Conservation (phyloP, 2,888 invertebrate genomes). For the Ophion costatus region DNA sequence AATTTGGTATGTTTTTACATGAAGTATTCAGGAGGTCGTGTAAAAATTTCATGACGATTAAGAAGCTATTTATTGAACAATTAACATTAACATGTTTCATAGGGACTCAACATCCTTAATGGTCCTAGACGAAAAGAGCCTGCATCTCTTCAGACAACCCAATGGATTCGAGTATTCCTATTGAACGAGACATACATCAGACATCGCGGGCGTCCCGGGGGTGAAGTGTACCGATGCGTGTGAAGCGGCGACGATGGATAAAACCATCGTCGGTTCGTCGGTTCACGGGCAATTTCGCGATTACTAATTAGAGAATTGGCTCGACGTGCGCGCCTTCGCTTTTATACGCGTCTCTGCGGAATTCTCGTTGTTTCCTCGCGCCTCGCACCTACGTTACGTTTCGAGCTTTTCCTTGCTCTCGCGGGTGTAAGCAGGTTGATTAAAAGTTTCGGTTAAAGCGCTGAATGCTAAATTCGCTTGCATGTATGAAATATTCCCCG, state of each 20-base stretch:
- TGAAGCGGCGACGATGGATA: conserved; percentile 5
- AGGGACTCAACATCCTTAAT: too few species aligned
- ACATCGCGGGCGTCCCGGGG: conserved; percentile 7
- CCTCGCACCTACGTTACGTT: neutral
- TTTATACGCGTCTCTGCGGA: conserved; percentile 13
- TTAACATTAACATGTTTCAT: too few species aligned
- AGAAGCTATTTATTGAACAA: too few species aligned
- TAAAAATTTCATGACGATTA: too few species aligned
- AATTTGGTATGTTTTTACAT: too few species aligned
- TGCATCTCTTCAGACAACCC: too few species aligned
- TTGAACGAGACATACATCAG: neutral
- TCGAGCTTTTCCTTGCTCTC: neutral
- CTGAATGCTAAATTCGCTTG: conserved; percentile 38
- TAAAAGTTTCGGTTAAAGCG: too few species aligned
- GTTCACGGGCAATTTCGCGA: conserved; percentile 61
- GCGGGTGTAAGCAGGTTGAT: too few species aligned
- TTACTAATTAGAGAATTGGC: conserved; percentile 67
- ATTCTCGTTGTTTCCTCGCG: conserved; percentile 39
- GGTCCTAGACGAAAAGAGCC: too few species aligned
- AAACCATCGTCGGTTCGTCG: conserved; percentile 44
- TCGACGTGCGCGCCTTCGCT: conserved; percentile 31
- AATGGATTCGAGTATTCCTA: too few species aligned
- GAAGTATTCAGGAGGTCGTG: too few species aligned
- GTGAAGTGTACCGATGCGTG: conserved; percentile 36
- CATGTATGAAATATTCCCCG: neutral